Evolutionary conservation across 2,797 vertebrate species (phyloP).

Genomic region (Coregonus sp.): DNA sequence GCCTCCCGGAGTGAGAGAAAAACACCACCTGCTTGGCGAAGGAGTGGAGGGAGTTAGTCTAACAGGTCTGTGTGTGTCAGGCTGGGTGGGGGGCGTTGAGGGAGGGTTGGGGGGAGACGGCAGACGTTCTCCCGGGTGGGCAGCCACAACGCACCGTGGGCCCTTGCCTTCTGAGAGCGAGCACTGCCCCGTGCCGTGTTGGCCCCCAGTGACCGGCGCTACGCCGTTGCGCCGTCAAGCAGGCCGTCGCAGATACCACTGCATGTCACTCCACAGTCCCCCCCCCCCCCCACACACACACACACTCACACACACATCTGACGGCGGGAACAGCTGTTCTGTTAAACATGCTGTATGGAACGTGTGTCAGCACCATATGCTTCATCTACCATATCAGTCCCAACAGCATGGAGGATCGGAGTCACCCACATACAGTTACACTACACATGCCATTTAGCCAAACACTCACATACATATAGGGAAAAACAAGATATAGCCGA

Average conservation of each 20-base stretch:
- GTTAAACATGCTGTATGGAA: conserved; percentile 72
- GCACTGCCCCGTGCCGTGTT: no score
- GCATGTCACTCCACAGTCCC: not conserved
- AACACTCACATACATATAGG: conserved; percentile 40
- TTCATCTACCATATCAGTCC: conserved; percentile 74
- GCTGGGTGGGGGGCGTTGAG: not conserved
- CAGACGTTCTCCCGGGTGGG: conserved; percentile 37
- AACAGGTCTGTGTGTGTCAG: not conserved
- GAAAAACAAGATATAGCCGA: conserved; percentile 46
- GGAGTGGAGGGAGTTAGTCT: conserved; percentile 23
- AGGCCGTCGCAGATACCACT: conserved; percentile 53
- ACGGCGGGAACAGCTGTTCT: conserved; percentile 85
- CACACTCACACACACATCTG: conserved; percentile 71
- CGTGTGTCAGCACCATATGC: conserved; percentile 79
- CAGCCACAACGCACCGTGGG: conserved; percentile 1
- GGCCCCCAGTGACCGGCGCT: conserved; percentile 26
- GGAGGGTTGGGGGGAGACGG: conserved; percentile 18
- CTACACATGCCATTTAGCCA: conserved; percentile 69
- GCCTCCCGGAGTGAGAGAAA: conserved; percentile 80
- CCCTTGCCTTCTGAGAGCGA: conserved; percentile 35
- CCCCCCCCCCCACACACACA: not conserved
- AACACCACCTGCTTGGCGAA: conserved; percentile 87
- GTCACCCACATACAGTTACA: not conserved
- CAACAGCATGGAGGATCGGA: conserved; percentile 67
- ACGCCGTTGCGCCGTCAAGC: not conserved